Evolutionary conservation across 2,888 invertebrate species (phyloP).

Genomic region (Tinea pellionella): DNA sequence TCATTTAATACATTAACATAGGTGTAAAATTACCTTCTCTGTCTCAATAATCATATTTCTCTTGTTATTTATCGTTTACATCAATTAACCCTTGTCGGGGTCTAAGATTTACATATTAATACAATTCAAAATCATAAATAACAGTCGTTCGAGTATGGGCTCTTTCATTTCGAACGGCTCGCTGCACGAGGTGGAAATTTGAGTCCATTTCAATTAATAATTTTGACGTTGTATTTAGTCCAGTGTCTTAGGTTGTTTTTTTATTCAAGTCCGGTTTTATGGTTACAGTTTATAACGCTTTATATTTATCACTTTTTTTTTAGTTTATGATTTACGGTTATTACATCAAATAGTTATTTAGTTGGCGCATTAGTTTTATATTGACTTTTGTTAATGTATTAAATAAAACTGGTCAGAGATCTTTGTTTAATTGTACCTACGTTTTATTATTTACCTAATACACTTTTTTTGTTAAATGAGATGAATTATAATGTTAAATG

Average conservation of each 20-base stretch:
- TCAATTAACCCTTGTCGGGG: conserved; percentile 49
- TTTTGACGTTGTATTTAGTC: conserved; percentile 29
- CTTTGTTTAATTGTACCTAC: neutral
- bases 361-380: conserved; percentile 2
- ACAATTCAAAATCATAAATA: conserved; percentile 44
- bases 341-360: conserved; percentile 4
- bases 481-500: no score
- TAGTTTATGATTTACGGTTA: conserved; percentile 9
- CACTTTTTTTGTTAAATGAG: no score
- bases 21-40: conserved; percentile 39
- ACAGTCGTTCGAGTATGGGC: conserved; percentile 30
- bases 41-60: conserved; percentile 19
- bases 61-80: conserved; percentile 47
- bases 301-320: conserved; percentile 12
- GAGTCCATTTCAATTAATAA: conserved; percentile 42
- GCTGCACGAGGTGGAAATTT: conserved; percentile 31
- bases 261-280: conserved; percentile 1
- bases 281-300: conserved; percentile 5
- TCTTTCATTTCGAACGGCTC: conserved; percentile 26
- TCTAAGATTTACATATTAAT: conserved; percentile 46
- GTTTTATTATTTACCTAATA: neutral
- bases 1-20: conserved; percentile 30
- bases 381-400: neutral
- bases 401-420: neutral
- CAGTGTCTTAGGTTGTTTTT: conserved; percentile 10